These are phyloP conservation scores for Hyposoter didymator DNA, from an alignment of 2,888 invertebrate genomes.

Conservation along the genomic window DNA sequence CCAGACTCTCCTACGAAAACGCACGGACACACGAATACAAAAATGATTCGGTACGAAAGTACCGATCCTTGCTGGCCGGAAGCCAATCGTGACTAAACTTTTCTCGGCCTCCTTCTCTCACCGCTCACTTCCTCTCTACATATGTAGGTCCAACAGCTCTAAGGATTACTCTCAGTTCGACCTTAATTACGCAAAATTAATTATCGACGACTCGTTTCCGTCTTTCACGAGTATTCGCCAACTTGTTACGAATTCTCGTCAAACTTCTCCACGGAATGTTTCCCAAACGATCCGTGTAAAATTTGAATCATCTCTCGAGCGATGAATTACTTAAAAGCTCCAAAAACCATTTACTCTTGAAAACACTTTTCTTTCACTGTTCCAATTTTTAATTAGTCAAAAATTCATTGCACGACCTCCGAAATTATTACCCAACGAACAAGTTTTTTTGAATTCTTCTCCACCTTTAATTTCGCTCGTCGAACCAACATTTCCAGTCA, in stretches of 20 bases:
- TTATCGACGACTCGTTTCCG: conserved; percentile 38
- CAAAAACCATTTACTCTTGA: neutral
- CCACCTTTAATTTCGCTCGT: neutral
- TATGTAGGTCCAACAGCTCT: neutral
- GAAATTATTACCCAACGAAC: neutral
- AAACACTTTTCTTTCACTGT: neutral
- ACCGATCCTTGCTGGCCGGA: conserved; percentile 61
- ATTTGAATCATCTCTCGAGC: neutral
- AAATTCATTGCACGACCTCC: neutral
- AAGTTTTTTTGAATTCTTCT: too few species aligned
- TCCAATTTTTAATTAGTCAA: neutral
- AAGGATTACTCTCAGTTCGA: conserved; percentile 35
- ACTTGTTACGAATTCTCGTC: conserved; percentile 10
- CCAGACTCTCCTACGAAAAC: neutral
- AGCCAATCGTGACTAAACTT: conserved; percentile 64
- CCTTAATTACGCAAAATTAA: conserved; percentile 63
- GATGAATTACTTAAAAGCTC: neutral
- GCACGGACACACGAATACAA: conserved; percentile 12
- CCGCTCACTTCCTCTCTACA: neutral
- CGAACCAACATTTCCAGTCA: neutral
- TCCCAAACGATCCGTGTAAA: conserved; percentile 6
- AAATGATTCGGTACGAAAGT: conserved; percentile 29
- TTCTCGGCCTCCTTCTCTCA: conserved; percentile 26
- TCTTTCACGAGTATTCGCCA: conserved; percentile 13
- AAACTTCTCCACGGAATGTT: conserved; percentile 2